A percentile compares a stretch with the other conserved stretches of the same genome.
phyloP scores from a whole-genome alignment of 2,113 vertebrate species.

The Irena cyanogastra region DNA sequence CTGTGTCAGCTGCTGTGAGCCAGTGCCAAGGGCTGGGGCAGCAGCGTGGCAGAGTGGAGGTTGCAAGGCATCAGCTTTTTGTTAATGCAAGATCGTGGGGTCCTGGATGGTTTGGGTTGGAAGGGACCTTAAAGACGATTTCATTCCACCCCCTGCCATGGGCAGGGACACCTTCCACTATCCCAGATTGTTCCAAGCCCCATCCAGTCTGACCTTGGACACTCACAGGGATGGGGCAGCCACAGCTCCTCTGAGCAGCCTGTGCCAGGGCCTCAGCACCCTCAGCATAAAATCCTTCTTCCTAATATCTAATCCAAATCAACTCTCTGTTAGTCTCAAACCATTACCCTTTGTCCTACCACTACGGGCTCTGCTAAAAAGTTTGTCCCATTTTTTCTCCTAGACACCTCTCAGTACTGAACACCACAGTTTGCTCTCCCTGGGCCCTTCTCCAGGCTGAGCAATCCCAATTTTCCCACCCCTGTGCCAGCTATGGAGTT shows the following conservation, averaged over 20 bases:
- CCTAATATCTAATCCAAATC: background rate
- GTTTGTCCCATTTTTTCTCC: background rate
- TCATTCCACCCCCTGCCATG: background rate
- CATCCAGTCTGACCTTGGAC: fast-evolving
- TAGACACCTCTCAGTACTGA: background rate
- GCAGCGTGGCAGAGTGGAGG: background rate
- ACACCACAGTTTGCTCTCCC: background rate
- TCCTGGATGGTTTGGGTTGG: background rate
- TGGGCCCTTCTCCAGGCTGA: fast-evolving
- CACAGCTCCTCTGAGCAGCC: background rate
- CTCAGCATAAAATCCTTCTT: background rate
- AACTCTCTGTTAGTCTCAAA: background rate
- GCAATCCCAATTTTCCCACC: background rate
- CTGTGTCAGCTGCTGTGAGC: background rate
- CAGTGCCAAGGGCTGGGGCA: background rate
- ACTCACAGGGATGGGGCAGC: background rate
- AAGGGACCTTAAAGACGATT: background rate
- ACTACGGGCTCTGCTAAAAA: background rate
- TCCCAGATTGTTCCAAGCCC: background rate
- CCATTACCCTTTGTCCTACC: background rate
- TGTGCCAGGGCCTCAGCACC: background rate
- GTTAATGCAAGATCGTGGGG: background rate
- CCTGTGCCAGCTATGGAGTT: background rate
- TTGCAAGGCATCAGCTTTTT: background rate
- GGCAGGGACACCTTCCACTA: background rate